Conservation (phyloP, 2,113 vertebrate species). For the Macroglossus sobrinus region DNA sequence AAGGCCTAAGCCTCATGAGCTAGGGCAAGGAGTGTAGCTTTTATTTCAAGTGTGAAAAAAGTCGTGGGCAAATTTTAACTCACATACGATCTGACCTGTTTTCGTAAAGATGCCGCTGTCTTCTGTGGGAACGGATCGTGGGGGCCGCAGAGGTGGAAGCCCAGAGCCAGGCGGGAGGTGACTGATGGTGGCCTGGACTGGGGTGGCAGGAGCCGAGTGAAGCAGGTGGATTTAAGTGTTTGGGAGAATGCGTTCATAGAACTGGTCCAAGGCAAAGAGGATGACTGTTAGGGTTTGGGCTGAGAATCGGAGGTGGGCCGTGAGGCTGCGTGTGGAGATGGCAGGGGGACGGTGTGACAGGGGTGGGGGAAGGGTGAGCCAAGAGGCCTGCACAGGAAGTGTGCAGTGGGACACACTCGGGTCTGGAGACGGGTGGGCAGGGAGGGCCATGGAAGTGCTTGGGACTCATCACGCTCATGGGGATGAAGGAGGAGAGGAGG, state of each 20-base stretch:
- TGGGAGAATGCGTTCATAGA: not conserved
- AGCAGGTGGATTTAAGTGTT: not conserved
- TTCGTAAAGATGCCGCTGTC: not conserved
- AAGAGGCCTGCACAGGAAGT: not conserved
- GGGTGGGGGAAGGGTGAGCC: not conserved
- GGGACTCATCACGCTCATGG: not conserved
- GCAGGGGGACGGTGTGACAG: too few species aligned
- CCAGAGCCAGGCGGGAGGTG: not conserved
- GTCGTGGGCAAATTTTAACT: not conserved
- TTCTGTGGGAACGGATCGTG: slow-evolving; percentile 78
- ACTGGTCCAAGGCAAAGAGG: not conserved
- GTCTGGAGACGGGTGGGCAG: too few species aligned
- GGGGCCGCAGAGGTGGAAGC: slow-evolving; percentile 17
- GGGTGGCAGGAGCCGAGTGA: not conserved
- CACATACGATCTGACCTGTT: not conserved
- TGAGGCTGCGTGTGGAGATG: not conserved
- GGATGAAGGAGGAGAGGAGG: too few species aligned
- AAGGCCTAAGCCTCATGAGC: not conserved
- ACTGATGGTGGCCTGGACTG: too few species aligned
- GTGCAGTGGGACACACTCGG: not conserved
- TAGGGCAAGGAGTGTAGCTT: too few species aligned
- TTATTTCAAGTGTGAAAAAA: not conserved
- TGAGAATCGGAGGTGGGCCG: not conserved
- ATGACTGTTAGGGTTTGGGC: not conserved
- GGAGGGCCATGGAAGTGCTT: not conserved